phyloP scores from a whole-genome alignment of 2,888 invertebrate genomes.

The Drosophila parthenogenetica region DNA sequence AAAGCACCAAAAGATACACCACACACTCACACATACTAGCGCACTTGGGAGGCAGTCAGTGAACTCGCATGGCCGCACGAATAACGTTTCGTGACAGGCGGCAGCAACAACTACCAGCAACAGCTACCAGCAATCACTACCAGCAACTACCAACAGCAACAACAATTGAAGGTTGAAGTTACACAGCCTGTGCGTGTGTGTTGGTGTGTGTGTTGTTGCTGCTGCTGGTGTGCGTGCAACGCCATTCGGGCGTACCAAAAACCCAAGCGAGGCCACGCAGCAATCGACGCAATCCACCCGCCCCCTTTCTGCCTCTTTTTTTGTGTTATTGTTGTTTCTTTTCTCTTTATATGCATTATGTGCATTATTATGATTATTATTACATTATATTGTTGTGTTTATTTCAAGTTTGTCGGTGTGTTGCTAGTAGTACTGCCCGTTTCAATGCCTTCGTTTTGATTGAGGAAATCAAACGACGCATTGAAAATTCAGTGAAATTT shows the following conservation, averaged over 20 bases:
- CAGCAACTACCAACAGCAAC: constrained; percentile 50
- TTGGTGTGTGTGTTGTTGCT: constrained; percentile 31
- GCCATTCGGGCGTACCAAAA: constrained; percentile 81
- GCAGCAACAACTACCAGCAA: constrained; percentile 48
- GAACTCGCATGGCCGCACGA: constrained; percentile 83
- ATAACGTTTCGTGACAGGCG: constrained; percentile 80
- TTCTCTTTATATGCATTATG: constrained; percentile 55
- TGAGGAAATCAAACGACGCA: constrained; percentile 74
- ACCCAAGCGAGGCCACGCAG: constrained; percentile 77
- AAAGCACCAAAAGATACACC: constrained; percentile 69
- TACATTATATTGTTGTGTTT: constrained; percentile 49
- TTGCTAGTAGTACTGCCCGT: constrained; percentile 23
- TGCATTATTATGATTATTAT: constrained; percentile 62
- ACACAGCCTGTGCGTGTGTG: constrained; percentile 63
- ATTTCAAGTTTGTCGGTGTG: constrained; percentile 47
- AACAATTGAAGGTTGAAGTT: constrained; percentile 75
- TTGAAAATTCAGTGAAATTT: constrained; percentile 78
- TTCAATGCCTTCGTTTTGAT: constrained; percentile 77
- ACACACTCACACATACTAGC: constrained; percentile 35
- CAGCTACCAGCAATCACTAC: constrained; percentile 58
- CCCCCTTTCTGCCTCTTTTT: constrained; percentile 23
- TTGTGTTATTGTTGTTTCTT: constrained; percentile 22
- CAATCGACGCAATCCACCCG: constrained; percentile 61
- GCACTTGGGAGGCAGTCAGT: constrained; percentile 71
- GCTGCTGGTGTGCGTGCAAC: constrained; percentile 70